Percentiles rank a stretch among this genome's conserved stretches.
Evolutionary conservation across 1,140 invertebrate species (phyloP).

Genomic region (Micrasema minimum): DNA sequence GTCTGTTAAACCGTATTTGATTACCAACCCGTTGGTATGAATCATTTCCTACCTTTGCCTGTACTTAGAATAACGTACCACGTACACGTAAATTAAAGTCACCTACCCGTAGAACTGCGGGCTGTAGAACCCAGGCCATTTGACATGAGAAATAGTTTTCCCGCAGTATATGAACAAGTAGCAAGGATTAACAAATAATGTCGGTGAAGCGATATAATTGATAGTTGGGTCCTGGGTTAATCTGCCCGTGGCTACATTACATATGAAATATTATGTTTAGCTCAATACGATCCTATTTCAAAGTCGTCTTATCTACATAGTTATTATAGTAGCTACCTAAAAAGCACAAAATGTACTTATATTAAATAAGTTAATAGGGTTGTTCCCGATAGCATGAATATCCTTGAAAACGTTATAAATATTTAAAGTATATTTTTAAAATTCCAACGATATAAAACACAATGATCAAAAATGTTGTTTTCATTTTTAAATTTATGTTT

Average conservation of each 20-base stretch:
- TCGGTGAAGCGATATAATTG: slow-evolving; percentile 43
- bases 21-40: slow-evolving; percentile 41
- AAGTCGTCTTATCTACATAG: background rate
- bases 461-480: too few species aligned
- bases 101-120: slow-evolving; percentile 31
- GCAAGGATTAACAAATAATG: slow-evolving; percentile 42
- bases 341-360: too few species aligned
- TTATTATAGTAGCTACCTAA: too few species aligned
- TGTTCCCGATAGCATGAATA: too few species aligned
- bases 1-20: slow-evolving; percentile 45
- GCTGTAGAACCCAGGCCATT: slow-evolving; percentile 15
- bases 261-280: background rate
- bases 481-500: too few species aligned
- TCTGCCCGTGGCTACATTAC: background rate
- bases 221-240: slow-evolving; percentile 41
- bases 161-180: slow-evolving; percentile 40
- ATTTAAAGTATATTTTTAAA: too few species aligned
- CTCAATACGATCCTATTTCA: slow-evolving; percentile 4
- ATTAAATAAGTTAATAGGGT: too few species aligned
- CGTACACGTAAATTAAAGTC: slow-evolving; percentile 43
- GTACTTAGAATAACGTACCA: background rate
- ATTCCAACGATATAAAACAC: too few species aligned
- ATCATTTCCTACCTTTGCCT: slow-evolving; percentile 34
- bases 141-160: slow-evolving; percentile 45
- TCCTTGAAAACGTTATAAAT: too few species aligned